Evolutionary conservation across 2,888 invertebrate genomes (phyloP), one percentile per base, ranked within the genome.

Genomic region (Exephanes ischioxanthus): DNA sequence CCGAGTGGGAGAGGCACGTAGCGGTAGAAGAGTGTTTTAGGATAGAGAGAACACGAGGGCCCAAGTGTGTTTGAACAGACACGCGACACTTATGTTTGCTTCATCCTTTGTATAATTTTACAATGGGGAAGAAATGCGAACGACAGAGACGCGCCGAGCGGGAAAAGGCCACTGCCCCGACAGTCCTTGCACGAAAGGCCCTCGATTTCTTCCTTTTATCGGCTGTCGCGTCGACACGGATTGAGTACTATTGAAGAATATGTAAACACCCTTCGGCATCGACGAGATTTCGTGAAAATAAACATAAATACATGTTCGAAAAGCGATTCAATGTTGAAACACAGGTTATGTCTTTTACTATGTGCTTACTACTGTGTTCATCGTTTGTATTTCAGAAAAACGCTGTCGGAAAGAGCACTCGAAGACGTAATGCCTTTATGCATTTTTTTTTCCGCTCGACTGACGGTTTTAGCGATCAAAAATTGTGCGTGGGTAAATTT

Each of bases 21-120:
- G 78, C 85, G 76, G 63, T 76, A 33, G 58, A 84, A 86, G 76
- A 85, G 85, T 71, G 73, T 80, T 63, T 70, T 68, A 26, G 83
- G 55, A 80, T 33, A 53, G 78, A 68, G 80, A 80, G 83, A 70
- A 80, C 71, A 88, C 87, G 80, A 86, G 88, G 89, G 90, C 87
- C 45, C 90, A 91, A 92, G 91, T 92, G 90, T 92, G 91, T 93
- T 93, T 93, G 91, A 93, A 93, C 91, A 93, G 93, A 93, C 92
- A 92, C 91, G 90, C 92, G 93, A 92, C 93, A 93, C 93, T 93
- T 90, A 88, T 91, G 90, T 91, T 91, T 89, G 88, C 89, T 89
- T 89, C 87, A 86, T 63, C 87, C 90, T 93, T 93, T 93, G 93
- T 92, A 91, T 92, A 89, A 86, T 88, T 91, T 91, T 87, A 93